These are phyloP conservation scores for Budorcas taxicolor DNA, from an alignment of 2,113 vertebrate genomes.

Conservation along the genomic window DNA sequence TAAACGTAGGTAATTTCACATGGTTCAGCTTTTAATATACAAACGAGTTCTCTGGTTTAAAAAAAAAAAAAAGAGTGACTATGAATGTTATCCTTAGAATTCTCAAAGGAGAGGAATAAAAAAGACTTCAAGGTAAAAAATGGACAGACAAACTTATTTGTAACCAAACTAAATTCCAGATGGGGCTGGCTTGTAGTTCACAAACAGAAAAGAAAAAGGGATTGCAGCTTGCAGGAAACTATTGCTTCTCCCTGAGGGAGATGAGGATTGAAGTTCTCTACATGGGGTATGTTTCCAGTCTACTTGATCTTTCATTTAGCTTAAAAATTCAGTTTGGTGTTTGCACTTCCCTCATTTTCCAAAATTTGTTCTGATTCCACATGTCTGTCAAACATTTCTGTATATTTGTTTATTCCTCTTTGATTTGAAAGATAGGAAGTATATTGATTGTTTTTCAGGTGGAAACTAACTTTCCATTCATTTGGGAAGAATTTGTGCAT, in stretches of 20 bases:
- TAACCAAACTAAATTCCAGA: neutral
- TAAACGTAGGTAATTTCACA: neutral
- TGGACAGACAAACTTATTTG: neutral
- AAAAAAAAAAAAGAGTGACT: neutral
- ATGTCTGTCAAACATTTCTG: neutral
- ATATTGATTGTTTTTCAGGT: neutral
- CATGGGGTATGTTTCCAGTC: neutral
- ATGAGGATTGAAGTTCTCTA: neutral
- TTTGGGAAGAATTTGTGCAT: neutral
- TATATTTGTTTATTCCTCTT: slow-evolving; percentile 9
- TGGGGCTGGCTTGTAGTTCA: neutral
- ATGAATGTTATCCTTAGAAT: neutral
- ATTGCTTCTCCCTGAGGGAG: neutral
- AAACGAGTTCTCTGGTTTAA: neutral
- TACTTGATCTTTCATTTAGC: neutral
- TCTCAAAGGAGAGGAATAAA: neutral
- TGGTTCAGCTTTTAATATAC: neutral
- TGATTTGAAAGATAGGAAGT: neutral
- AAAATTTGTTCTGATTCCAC: neutral
- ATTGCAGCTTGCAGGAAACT: neutral
- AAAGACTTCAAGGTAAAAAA: slow-evolving; percentile 9
- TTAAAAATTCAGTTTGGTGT: slow-evolving; percentile 24
- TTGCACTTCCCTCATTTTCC: neutral
- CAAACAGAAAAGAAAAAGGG: neutral
- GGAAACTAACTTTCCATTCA: neutral